A percentile compares a stretch with the other conserved stretches of the same genome.
These are phyloP conservation scores for Panurus biarmicus DNA, from an alignment of 2,113 vertebrate genomes.

Conservation along the genomic window DNA sequence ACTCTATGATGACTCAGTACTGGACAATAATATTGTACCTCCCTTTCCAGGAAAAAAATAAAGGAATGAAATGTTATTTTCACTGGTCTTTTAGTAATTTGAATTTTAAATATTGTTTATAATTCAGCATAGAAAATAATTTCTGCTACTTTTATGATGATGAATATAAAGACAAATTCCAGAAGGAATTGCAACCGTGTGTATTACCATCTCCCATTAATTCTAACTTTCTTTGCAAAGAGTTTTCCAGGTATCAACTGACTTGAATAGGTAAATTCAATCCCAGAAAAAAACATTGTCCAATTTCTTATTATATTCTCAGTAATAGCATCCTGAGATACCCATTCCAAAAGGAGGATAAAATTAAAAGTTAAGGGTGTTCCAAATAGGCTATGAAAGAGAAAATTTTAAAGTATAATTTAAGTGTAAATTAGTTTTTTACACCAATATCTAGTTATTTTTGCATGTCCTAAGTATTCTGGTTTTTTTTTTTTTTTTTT, in stretches of 20 bases:
- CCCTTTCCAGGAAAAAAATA: fast-evolving
- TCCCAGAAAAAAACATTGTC: background rate
- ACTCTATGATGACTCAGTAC: background rate
- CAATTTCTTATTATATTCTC: background rate
- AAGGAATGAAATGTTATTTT: background rate
- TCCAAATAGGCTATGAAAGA: background rate
- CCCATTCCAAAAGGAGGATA: background rate
- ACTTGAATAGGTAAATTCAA: background rate
- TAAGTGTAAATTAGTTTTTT: background rate
- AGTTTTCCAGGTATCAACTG: background rate
- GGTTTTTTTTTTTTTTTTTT: background rate
- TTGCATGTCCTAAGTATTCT: background rate
- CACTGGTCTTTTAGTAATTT: background rate
- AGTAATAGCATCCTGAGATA: background rate
- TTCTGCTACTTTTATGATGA: background rate
- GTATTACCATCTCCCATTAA: background rate
- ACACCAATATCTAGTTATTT: background rate
- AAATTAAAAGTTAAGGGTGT: background rate
- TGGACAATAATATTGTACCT: background rate
- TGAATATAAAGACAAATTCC: background rate
- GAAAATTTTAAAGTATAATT: background rate
- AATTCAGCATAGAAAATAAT: background rate
- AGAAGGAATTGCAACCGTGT: background rate
- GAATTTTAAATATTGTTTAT: background rate
- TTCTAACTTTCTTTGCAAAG: background rate